phyloP scores from a whole-genome alignment of 1,140 invertebrate genomes.

The Hydropsyche tenuis region DNA sequence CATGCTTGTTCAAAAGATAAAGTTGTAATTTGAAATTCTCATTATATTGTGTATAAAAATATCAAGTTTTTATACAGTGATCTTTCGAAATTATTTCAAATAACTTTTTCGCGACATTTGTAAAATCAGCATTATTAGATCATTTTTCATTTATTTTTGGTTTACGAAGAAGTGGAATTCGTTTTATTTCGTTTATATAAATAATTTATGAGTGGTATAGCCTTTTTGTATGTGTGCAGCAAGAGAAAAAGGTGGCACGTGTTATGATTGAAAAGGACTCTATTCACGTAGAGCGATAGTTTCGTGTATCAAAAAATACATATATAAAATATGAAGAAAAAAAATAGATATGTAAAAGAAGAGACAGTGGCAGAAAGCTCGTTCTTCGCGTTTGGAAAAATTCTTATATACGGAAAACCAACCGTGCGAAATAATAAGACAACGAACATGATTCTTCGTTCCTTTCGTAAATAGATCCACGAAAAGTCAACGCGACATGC shows the following conservation, averaged over 20 bases:
- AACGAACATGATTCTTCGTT: conserved; percentile 6
- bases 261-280: neutral
- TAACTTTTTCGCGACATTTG: too few relatives aligned
- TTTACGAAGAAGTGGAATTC: too few relatives aligned
- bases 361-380: neutral
- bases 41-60: too few relatives aligned
- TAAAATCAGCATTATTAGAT: too few relatives aligned
- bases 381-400: neutral
- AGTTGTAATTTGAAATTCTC: too few relatives aligned
- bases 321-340: neutral
- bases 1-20: too few relatives aligned
- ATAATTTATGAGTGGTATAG: too few relatives aligned
- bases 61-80: too few relatives aligned
- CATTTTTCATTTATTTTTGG: too few relatives aligned
- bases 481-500: neutral
- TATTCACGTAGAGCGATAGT: neutral
- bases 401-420: neutral
- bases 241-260: neutral
- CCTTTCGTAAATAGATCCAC: neutral
- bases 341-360: neutral
- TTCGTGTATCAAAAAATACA: neutral
- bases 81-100: too few relatives aligned
- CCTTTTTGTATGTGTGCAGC: neutral
- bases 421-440: conserved; percentile 21
- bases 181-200: too few relatives aligned